These are phyloP conservation scores for Eristalinus sepulchralis DNA, from an alignment of 2,888 invertebrate species.

Conservation along the genomic window DNA sequence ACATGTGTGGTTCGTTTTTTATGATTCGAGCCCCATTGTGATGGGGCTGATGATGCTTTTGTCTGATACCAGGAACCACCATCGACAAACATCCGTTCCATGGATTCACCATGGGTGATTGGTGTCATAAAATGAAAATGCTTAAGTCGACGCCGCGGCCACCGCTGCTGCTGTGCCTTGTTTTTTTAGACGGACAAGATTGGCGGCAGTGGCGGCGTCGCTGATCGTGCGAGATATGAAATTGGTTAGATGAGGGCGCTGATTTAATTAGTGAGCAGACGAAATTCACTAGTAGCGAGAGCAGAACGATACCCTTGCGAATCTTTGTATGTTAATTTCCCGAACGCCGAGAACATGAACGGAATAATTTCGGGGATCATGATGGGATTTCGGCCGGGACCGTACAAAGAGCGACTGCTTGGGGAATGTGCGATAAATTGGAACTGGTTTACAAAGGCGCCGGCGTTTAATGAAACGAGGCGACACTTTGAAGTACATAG, in stretches of 20 bases:
- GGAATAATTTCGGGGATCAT: background rate
- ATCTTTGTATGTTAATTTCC: slow-evolving; percentile 27
- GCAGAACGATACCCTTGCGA: background rate
- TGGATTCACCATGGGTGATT: slow-evolving; percentile 32
- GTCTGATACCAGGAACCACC: slow-evolving; percentile 41
- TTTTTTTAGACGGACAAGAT: background rate
- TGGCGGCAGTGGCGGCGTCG: background rate
- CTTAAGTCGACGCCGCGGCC: background rate
- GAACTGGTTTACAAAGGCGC: slow-evolving; percentile 23
- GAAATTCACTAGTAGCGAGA: slow-evolving; percentile 12
- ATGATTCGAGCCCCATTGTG: slow-evolving; percentile 5
- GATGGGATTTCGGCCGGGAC: background rate
- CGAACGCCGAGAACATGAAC: background rate
- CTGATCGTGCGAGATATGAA: slow-evolving; percentile 9
- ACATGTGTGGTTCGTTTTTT: slow-evolving; percentile 22
- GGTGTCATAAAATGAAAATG: slow-evolving; percentile 18
- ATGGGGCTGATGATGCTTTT: slow-evolving; percentile 24
- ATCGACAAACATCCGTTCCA: slow-evolving; percentile 40
- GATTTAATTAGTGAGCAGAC: slow-evolving; percentile 29
- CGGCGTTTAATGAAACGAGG: slow-evolving; percentile 15
- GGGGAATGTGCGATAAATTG: background rate
- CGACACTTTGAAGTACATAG: background rate
- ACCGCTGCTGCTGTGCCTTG: background rate
- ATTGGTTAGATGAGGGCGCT: slow-evolving; percentile 13
- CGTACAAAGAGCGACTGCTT: background rate